Evolutionary conservation across 2,113 vertebrate species (phyloP).

Genomic region (Prunella himalayana): DNA sequence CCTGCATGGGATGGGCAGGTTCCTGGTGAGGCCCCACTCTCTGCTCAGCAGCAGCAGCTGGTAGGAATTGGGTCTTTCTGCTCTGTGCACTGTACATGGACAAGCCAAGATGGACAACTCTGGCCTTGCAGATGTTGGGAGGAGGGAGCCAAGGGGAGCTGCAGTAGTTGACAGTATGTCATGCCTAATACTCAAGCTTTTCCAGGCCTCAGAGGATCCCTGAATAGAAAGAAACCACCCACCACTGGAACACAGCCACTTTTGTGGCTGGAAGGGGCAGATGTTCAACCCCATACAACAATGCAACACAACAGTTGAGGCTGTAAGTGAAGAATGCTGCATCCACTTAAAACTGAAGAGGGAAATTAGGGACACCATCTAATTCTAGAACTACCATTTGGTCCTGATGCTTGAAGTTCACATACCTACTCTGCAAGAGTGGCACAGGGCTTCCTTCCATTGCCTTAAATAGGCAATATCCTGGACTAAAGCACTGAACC

Average conservation of each 20-base stretch:
- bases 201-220: constrained; percentile 21
- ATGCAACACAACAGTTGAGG: constrained; percentile 17
- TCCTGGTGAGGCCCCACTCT: neutral
- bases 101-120: neutral
- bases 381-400: constrained; percentile 15
- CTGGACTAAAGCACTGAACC: neutral
- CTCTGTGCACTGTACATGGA: neutral
- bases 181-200: neutral
- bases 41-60: neutral
- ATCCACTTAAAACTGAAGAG: constrained; percentile 16
- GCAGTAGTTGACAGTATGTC: neutral
- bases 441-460: neutral
- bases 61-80: neutral
- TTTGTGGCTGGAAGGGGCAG: constrained; percentile 58
- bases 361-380: constrained; percentile 39
- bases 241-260: constrained; percentile 34
- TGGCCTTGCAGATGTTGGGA: neutral
- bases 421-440: neutral
- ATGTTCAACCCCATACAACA: constrained; percentile 48
- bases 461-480: constrained; percentile 22
- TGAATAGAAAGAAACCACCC: constrained; percentile 54
- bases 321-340: constrained; percentile 10
- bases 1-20: neutral
- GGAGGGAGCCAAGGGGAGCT: neutral
- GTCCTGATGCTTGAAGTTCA: neutral